Conservation (phyloP, 1,140 invertebrate species). For the Harpegnathos saltator region DNA sequence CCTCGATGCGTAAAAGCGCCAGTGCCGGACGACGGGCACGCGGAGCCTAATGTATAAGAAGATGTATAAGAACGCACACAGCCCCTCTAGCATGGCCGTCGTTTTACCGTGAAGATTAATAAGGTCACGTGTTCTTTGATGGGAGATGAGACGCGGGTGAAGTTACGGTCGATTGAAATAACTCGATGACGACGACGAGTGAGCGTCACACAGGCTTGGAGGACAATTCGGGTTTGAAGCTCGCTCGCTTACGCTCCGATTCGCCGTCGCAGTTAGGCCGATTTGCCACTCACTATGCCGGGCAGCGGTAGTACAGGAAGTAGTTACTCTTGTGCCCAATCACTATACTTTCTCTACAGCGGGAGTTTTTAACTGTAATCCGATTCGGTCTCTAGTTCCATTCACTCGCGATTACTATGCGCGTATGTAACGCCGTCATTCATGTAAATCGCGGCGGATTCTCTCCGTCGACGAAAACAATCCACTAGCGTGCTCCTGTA, state of each 20-base stretch:
- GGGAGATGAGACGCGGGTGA: too few relatives aligned
- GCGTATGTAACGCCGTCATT: constrained; percentile 17
- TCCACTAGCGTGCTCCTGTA: not conserved
- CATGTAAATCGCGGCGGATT: constrained; percentile 8
- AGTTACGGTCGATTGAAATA: not conserved
- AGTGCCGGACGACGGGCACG: not conserved
- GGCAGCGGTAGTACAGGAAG: constrained; percentile 33
- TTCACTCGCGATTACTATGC: constrained; percentile 26
- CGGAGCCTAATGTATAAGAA: not conserved
- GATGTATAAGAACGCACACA: too few relatives aligned
- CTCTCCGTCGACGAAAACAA: not conserved
- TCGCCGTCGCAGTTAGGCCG: not conserved
- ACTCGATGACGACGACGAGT: not conserved
- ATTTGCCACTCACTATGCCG: constrained; percentile 2
- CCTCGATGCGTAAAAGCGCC: constrained; percentile 21
- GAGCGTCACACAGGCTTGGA: not conserved
- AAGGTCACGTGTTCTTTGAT: not conserved
- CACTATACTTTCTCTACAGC: constrained; percentile 50
- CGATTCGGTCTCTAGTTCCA: constrained; percentile 51
- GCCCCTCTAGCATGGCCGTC: not conserved
- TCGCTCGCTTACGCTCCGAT: not conserved
- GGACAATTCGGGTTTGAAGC: not conserved
- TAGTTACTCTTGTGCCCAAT: constrained; percentile 31
- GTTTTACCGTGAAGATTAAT: not conserved
- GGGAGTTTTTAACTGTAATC: constrained; percentile 31